phyloP scores from a whole-genome alignment of 1,140 invertebrate species.

The Macrobrachium nipponense region DNA sequence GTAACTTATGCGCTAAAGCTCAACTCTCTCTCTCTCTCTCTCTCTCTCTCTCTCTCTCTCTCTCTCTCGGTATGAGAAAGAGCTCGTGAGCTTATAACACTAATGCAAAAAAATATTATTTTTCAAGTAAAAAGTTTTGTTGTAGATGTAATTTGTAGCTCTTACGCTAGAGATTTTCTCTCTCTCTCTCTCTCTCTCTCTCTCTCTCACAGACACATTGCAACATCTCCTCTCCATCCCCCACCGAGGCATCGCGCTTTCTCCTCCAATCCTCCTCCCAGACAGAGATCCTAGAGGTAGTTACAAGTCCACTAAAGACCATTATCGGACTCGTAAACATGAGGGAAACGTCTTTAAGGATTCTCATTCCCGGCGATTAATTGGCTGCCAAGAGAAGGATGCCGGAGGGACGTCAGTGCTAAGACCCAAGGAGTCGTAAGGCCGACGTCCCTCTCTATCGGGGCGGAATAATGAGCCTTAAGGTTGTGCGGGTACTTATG shows the following conservation, averaged over 20 bases:
- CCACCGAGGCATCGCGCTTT: background rate
- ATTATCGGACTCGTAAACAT: constrained; percentile 12
- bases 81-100: too few species aligned
- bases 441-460: too few species aligned
- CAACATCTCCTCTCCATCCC: background rate
- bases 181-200: background rate
- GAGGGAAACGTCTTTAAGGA: constrained; percentile 2
- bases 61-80: background rate
- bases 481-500: too few species aligned
- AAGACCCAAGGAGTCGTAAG: background rate
- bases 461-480: too few species aligned
- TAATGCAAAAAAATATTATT: too few species aligned
- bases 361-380: constrained; percentile 4
- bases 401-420: background rate
- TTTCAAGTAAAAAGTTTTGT: too few species aligned
- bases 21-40: background rate
- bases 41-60: background rate
- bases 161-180: background rate
- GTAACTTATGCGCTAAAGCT: too few species aligned
- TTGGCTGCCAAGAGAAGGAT: background rate
- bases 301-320: constrained; percentile 14
- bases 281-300: background rate
- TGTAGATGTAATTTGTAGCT: too few species aligned
- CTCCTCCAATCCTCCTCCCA: too few species aligned
- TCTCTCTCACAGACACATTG: background rate